A percentile compares a stretch with the other conserved stretches of the same genome.
Evolutionary conservation across 2,797 vertebrate genomes (phyloP).

Genomic region (Sylvilagus floridanus): DNA sequence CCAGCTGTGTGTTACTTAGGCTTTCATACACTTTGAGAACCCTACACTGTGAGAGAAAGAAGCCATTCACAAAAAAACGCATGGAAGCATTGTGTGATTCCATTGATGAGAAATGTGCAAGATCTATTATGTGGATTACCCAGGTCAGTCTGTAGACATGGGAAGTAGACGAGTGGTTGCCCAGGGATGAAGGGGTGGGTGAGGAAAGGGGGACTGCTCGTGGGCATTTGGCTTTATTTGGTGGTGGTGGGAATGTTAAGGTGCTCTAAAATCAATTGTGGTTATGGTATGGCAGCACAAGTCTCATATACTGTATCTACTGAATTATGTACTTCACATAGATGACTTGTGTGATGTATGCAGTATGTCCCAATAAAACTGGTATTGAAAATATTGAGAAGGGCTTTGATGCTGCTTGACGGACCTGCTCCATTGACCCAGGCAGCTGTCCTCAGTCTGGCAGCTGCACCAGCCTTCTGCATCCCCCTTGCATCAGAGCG

Average conservation of each 20-base stretch:
- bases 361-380: background rate
- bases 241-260: background rate
- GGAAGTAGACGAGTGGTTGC: background rate
- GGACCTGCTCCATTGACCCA: rapidly evolving
- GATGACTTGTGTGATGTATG: background rate
- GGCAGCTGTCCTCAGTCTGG: background rate
- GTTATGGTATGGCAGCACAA: background rate
- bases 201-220: too few species aligned
- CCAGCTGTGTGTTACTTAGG: background rate
- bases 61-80: background rate
- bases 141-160: too few species aligned
- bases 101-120: background rate
- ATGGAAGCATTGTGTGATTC: background rate
- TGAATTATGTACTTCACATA: background rate
- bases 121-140: background rate
- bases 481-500: background rate
- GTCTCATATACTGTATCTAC: too few species aligned
- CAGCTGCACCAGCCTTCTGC: background rate
- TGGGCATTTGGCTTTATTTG: too few species aligned
- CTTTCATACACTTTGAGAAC: background rate
- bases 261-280: background rate
- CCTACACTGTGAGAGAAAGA: background rate
- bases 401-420: background rate
- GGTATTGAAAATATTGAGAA: background rate
- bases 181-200: too few species aligned